Evolutionary conservation across 2,888 invertebrate genomes (phyloP).

Genomic region (Octodonta nipae): DNA sequence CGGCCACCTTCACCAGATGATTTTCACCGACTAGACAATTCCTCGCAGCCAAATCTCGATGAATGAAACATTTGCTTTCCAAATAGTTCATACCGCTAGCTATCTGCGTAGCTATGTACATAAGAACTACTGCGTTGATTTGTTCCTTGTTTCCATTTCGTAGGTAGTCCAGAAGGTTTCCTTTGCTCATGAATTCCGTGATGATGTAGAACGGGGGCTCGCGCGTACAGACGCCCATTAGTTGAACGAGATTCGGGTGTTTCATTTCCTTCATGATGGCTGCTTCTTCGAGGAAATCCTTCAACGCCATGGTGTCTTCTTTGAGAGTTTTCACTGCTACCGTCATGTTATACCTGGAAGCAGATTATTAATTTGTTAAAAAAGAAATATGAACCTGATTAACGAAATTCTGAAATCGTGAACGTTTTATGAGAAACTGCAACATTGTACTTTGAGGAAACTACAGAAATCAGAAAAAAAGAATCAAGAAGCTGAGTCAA

Average conservation of each 20-base stretch:
- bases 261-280: conserved; percentile 99
- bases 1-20: conserved; percentile 95
- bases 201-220: conserved; percentile 99
- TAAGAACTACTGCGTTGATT: conserved; percentile 86
- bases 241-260: conserved; percentile 94
- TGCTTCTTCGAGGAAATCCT: conserved; percentile 97
- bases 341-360: conserved; percentile 75
- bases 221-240: conserved; percentile 93
- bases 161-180: conserved; percentile 92
- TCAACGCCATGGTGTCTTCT: conserved; percentile 98
- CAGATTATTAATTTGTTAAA: too few relatives aligned
- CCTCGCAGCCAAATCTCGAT: conserved; percentile 94
- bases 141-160: conserved; percentile 73
- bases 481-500: too few relatives aligned
- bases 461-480: too few relatives aligned
- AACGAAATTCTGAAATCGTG: too few relatives aligned
- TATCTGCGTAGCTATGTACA: conserved; percentile 99
- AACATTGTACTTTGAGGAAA: too few relatives aligned
- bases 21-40: conserved; percentile 97
- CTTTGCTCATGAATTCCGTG: conserved; percentile 98
- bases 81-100: conserved; percentile 98
- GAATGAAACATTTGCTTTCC: conserved; percentile 90
- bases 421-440: too few relatives aligned
- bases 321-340: conserved; percentile 98
- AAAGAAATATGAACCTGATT: too few relatives aligned